Percentiles rank a stretch among this genome's conserved stretches.
These are phyloP conservation scores for Tyto alba DNA, from an alignment of 2,113 vertebrate species.

Conservation along the genomic window DNA sequence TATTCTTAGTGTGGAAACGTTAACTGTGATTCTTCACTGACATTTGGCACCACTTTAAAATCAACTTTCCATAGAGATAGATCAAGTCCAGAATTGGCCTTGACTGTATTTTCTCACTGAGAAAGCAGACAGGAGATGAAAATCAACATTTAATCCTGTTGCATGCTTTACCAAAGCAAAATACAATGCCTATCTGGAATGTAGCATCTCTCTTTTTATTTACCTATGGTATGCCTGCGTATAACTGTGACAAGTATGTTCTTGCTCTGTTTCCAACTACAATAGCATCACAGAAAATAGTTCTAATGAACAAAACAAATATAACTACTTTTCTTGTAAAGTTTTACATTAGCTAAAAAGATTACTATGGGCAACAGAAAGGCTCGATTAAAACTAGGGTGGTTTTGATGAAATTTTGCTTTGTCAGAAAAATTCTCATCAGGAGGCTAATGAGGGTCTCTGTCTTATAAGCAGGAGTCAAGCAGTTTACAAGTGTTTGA, in stretches of 20 bases:
- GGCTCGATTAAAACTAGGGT: neutral
- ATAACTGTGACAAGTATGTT: neutral
- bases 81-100: neutral
- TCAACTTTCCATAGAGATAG: constrained; percentile 9
- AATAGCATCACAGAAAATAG: neutral
- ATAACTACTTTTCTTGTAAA: neutral
- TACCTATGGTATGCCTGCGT: neutral
- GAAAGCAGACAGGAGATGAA: constrained; percentile 8
- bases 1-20: neutral
- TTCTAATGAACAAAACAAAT: neutral
- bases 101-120: constrained; percentile 1
- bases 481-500: neutral
- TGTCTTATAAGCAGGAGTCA: neutral
- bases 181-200: neutral
- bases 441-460: neutral
- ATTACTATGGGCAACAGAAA: neutral
- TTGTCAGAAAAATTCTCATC: neutral
- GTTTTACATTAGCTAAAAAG: neutral
- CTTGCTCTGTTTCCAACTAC: neutral
- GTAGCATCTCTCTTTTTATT: neutral
- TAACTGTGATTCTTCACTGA: neutral
- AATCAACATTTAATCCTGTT: constrained; percentile 6
- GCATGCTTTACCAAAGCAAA: neutral
- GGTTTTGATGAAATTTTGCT: neutral
- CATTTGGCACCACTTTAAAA: constrained; percentile 32